Evolutionary conservation across 2,888 invertebrate species (phyloP).

Genomic region (Entomobrya multifasciata): DNA sequence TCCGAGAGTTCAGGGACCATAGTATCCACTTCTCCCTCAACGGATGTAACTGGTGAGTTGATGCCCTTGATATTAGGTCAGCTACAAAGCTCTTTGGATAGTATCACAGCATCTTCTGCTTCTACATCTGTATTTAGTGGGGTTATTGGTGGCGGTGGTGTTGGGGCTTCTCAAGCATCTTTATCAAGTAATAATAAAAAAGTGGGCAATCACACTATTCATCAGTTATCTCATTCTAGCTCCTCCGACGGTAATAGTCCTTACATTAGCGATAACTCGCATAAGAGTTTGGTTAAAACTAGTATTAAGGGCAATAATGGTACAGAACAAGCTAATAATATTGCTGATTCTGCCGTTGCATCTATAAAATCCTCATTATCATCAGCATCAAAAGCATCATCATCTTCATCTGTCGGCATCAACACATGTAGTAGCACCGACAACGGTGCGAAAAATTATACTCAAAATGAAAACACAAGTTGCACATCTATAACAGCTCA

Average conservation of each 20-base stretch:
- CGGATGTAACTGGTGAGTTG: slow-evolving; percentile 79
- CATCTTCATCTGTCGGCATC: slow-evolving; percentile 20
- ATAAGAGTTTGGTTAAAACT: slow-evolving; percentile 51
- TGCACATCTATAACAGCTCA: background rate
- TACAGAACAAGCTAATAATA: background rate
- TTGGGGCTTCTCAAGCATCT: slow-evolving; percentile 1
- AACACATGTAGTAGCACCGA: background rate
- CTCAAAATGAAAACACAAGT: background rate
- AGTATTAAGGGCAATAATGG: slow-evolving; percentile 48
- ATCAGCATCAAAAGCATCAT: background rate
- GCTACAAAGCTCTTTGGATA: slow-evolving; percentile 79
- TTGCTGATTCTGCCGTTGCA: background rate
- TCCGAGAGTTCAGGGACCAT: background rate
- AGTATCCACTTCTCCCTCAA: background rate
- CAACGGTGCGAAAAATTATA: background rate
- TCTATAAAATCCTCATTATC: background rate
- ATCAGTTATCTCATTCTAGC: background rate
- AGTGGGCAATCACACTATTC: background rate
- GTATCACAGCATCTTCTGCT: slow-evolving; percentile 50
- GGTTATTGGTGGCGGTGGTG: background rate
- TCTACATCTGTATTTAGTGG: slow-evolving; percentile 8
- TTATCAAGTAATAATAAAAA: background rate
- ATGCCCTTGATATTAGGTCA: slow-evolving; percentile 80
- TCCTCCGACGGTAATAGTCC: background rate
- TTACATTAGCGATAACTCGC: background rate